These are phyloP conservation scores for Latrodectus elegans DNA, from an alignment of 2,888 invertebrate species.

Conservation along the genomic window DNA sequence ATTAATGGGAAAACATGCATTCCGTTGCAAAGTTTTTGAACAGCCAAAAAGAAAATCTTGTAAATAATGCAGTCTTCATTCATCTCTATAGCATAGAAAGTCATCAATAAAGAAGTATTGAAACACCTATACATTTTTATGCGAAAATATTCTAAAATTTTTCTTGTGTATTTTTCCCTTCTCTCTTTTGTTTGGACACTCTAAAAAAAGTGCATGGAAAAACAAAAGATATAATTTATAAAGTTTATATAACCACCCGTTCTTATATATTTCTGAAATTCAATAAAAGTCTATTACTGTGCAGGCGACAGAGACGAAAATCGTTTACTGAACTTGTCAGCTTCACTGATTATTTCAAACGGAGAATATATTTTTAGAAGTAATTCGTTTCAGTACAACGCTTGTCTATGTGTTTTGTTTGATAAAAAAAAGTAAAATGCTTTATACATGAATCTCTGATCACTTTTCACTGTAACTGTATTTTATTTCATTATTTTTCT, in stretches of 20 bases:
- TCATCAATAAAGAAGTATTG: no score
- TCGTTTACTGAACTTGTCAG: neutral
- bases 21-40: no score
- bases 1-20: no score
- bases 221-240: neutral
- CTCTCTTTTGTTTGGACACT: neutral
- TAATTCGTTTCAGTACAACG: conserved; percentile 15
- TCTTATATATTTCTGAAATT: conserved; percentile 15
- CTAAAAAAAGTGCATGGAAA: neutral
- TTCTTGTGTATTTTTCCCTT: neutral
- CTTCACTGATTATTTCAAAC: neutral
- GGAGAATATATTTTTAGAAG: conserved; percentile 10
- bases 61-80: no score
- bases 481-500: no score
- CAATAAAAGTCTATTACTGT: conserved; percentile 23
- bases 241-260: neutral
- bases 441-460: neutral
- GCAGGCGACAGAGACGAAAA: neutral
- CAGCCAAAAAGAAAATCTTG: no score
- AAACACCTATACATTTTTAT: neutral
- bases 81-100: no score
- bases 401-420: conserved; percentile 10
- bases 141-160: neutral
- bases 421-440: conserved; percentile 1
- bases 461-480: neutral